Base-by-base conservation (phyloP, 2,113 vertebrate genomes). In the Hyperopisus bebe region DNA sequence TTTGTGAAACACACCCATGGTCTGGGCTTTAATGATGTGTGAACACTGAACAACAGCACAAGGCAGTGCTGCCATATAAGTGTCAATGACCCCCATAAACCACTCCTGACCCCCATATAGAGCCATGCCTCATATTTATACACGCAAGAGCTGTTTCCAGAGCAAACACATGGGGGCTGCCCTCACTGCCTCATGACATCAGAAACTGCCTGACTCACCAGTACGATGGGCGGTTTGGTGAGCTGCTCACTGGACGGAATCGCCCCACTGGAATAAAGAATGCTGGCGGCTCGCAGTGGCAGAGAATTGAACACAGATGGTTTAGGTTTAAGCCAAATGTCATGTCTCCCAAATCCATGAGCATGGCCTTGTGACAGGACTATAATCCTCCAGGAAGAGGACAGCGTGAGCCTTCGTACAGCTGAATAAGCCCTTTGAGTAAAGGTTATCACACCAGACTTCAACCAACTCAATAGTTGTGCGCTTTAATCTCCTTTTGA, bases 251-350 rank as follows among this genome's bases (percentile, higher is more conserved):
- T 53, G 27, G 9, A 35, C 3, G 24, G n/a, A 17, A 50, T 87
- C 85, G 0, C 27, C 85, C 46, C 44, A 5, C 85, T 87, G 85
- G 50, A 51, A 87, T 15, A 5, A 35, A 39, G 47, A 35, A 15
- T 39, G 85, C 27, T 53, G 50, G 50, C n/a, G 42, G 85, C 50
- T 87, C 10, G 19, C 21, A 86, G 83, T 0, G 44, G 85, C 47
- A 87, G 50, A 35, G 85, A 55, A 53, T 7, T 55, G 85, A 87
- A 53, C 50, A 87, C 85, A 53, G 85, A 87, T 87, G 85, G 85
- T 87, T 51, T 27, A n/a, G 50, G 85, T 87, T 51, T 47, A 47
- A 87, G 85, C 48, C 50, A 53, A 87, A 87, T 87, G 50, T 86
- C 46, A 85, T 42, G 82, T 51, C 48, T 86, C 31, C 48, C 27